A percentile compares a stretch with the other conserved stretches of the same genome.
Conservation (phyloP, 2,888 invertebrate genomes). For the Troilus luridus region DNA sequence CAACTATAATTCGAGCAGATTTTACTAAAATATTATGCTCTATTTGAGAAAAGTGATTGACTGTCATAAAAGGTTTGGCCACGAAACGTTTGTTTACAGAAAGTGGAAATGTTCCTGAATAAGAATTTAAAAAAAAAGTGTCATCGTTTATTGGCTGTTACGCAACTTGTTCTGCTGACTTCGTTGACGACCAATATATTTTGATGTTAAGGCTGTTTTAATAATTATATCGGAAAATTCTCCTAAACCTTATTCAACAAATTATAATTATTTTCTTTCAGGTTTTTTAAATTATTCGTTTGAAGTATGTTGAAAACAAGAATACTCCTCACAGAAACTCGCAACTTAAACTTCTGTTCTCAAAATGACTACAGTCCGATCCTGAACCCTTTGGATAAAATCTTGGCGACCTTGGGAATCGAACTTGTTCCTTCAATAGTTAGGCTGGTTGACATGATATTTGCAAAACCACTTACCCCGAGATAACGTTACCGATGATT, state of each 20-base stretch:
- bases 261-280: not conserved
- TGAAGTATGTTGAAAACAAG: not conserved
- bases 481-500: not conserved
- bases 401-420: not conserved
- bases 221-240: not conserved
- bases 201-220: not conserved
- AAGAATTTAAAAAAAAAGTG: not conserved
- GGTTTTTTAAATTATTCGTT: not conserved
- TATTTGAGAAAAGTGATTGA: too few relatives aligned
- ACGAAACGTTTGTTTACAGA: not conserved
- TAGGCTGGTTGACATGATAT: not conserved
- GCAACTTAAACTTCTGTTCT: not conserved
- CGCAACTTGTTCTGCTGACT: not conserved
- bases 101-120: not conserved
- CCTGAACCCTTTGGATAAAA: not conserved
- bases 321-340: not conserved
- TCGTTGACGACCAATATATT: not conserved
- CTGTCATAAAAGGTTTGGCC: not conserved
- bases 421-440: not conserved
- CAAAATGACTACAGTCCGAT: not conserved
- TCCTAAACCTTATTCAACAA: not conserved
- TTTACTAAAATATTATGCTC: too few relatives aligned
- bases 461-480: not conserved
- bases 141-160: conserved; percentile 25
- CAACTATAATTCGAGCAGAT: too few relatives aligned